Base-by-base conservation (phyloP, 2,888 invertebrate species). In the Anorthoa munda region DNA sequence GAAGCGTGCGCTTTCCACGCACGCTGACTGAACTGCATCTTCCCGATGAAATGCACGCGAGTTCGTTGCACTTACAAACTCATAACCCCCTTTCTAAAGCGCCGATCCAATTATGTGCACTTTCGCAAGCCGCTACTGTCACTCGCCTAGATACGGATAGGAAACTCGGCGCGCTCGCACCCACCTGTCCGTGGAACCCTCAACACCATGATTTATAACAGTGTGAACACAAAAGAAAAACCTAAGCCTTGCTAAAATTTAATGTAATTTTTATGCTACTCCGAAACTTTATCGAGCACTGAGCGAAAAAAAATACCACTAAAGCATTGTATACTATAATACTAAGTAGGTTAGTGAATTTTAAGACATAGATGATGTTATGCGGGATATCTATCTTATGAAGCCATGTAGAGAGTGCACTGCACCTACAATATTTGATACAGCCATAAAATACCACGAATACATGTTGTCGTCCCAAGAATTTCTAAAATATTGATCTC, bases 31-130 rank as follows among this genome's bases (percentile, higher is more conserved):
- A 89, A 91, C 93, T 92, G 93, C 95, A 94, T 95, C 95, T 95
- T 95, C 95, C 95, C 95, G 93, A 92, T 93, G 93, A 95, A 95
- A 95, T 94, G 94, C 94, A 94, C 87, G 91, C 92, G 94, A 94
- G 96, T 96, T 96, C 96, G 94, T 93, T 95, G 96, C 95, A 95
- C 96, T 95, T 93, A 94, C 96, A 95, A 95, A 95, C 96, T 95
- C 96, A 94, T 96, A 96, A 96, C 96, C 96, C 96, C 95, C 96
- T 96, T 96, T 96, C 96, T 95, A 95, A 95, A 95, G 96, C 95
- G 92, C 93, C 95, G 95, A 96, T 95, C 95, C 95, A 96, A 96
- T 96, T 96, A 96, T 96, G 95, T 96, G 96, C 95, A 96, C 96
- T 96, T 96, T 96, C 96, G 95, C 95, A 95, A 96, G 95, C 94